Evolutionary conservation across 2,888 invertebrate genomes (phyloP).

Genomic region (Lottia gigantea): DNA sequence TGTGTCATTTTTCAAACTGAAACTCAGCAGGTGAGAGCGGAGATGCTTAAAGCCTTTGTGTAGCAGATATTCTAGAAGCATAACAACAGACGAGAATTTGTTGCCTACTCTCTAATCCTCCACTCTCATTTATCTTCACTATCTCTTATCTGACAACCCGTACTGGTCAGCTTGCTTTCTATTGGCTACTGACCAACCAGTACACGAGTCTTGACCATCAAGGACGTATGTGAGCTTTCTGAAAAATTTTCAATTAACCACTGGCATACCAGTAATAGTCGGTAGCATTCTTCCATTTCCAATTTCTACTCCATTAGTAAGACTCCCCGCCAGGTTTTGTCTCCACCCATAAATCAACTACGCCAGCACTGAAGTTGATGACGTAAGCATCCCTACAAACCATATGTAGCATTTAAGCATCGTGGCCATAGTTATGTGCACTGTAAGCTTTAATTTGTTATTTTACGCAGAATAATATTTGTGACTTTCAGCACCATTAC

Average conservation of each 20-base stretch:
- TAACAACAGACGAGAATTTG: constrained; percentile 2
- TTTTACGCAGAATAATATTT: too few species aligned
- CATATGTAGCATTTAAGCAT: too few species aligned
- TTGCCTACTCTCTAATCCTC: neutral
- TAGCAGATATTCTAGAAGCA: neutral
- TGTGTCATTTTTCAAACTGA: constrained; percentile 11
- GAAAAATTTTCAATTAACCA: constrained; percentile 2
- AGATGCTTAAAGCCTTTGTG: neutral
- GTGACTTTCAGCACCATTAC: too few species aligned
- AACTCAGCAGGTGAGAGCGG: constrained; percentile 4
- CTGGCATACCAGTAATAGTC: constrained; percentile 5
- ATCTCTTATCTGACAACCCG: neutral
- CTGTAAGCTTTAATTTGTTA: too few species aligned
- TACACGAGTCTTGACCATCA: neutral
- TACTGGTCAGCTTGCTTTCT: neutral
- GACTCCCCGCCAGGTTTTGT: neutral
- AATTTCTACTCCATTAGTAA: neutral
- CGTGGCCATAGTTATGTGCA: too few species aligned
- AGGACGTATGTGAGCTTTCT: neutral
- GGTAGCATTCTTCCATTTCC: neutral
- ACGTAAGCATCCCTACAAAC: neutral
- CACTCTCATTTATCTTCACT: neutral
- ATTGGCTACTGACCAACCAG: neutral
- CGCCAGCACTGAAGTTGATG: neutral
- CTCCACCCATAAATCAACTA: constrained; percentile 10